phyloP scores from a whole-genome alignment of 2,888 invertebrate genomes.

The Odontocerum albicorne region DNA sequence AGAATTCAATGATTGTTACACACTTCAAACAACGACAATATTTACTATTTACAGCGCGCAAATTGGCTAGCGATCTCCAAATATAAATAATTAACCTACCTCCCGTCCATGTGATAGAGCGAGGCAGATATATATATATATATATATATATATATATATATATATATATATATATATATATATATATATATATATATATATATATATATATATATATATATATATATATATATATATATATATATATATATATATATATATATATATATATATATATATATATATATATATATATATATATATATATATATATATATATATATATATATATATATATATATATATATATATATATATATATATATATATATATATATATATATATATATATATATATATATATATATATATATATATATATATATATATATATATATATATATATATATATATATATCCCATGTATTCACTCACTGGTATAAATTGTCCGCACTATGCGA shows the following conservation, averaged over 20 bases:
- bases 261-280: conserved; percentile 11
- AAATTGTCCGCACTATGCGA: too few relatives aligned
- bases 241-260: conserved; percentile 15
- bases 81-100: too few relatives aligned
- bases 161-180: conserved; percentile 33
- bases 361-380: not conserved
- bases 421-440: conserved; percentile 2
- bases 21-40: too few relatives aligned
- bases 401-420: not conserved
- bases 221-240: conserved; percentile 33
- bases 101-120: too few relatives aligned
- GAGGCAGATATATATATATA: too few relatives aligned
- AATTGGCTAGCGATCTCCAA: too few relatives aligned
- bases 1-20: too few relatives aligned
- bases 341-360: conserved; percentile 2
- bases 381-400: conserved; percentile 1
- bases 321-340: conserved; percentile 21
- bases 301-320: conserved; percentile 22
- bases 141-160: conserved; percentile 22
- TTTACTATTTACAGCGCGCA: too few relatives aligned
- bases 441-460: too few relatives aligned
- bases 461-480: too few relatives aligned
- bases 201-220: conserved; percentile 33
- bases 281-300: conserved; percentile 20
- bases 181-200: too few relatives aligned